Percentiles rank a stretch among this genome's conserved stretches.
phyloP scores from a whole-genome alignment of 2,888 invertebrate genomes.

The Eurytoma adleriae region DNA sequence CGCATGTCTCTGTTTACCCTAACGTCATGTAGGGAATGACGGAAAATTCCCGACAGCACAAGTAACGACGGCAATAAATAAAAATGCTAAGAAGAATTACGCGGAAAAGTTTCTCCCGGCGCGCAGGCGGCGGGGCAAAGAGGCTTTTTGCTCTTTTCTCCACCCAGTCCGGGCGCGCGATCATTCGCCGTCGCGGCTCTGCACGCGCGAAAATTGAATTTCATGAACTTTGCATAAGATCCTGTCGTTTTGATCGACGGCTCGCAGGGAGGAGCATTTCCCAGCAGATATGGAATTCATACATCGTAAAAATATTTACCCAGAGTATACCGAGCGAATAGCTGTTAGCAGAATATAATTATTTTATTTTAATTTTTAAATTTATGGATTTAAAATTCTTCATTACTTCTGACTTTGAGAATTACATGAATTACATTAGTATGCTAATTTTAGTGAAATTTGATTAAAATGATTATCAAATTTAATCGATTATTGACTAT shows the following conservation, averaged over 20 bases:
- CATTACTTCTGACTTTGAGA: too few species aligned
- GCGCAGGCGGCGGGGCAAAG: background rate
- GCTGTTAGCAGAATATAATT: too few species aligned
- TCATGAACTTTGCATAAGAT: conserved; percentile 30
- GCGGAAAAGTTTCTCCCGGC: background rate
- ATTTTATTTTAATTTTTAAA: too few species aligned
- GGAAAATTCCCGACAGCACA: background rate
- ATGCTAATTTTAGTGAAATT: too few species aligned
- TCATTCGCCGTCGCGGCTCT: background rate
- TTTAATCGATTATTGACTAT: too few species aligned
- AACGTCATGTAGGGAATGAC: background rate
- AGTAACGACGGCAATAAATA: conserved; percentile 10
- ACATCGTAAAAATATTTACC: conserved; percentile 9
- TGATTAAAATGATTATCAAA: too few species aligned
- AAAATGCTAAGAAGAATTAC: background rate
- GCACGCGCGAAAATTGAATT: conserved; percentile 36
- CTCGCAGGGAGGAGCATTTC: background rate
- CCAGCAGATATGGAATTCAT: too few species aligned
- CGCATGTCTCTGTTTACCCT: too few species aligned
- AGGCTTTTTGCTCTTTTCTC: background rate
- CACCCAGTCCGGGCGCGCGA: background rate
- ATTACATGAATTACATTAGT: too few species aligned
- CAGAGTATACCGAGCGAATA: too few species aligned
- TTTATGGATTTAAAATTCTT: too few species aligned
- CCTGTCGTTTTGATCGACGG: conserved; percentile 26